Evolutionary conservation across 2,113 vertebrate species (phyloP).

Genomic region (sheep (Ovis aries)): ARS-UI_Ramb_v3.0 NC_056057.1:33282001-33282500

Average conservation of each 20-base stretch:
- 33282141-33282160: not conserved
- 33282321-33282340: not conserved
- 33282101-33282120: not conserved
- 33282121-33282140: slow-evolving; percentile 11
- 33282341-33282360: not conserved
- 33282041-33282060: not conserved
- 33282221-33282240: slow-evolving; percentile 7
- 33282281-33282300: not conserved
- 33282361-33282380: not conserved
- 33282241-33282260: not conserved
- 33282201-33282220: not conserved
- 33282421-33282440: not conserved
- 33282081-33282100: not conserved
- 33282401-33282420: not conserved
- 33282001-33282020: not conserved
- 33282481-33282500: not conserved
- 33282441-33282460: not conserved
- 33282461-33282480: not conserved
- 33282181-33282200: not conserved
- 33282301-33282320: not conserved
- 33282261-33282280: not conserved
- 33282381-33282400: not conserved
- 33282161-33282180: not conserved
- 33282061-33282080: slow-evolving; percentile 9
- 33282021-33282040: slow-evolving; percentile 16